These are phyloP conservation scores for Drosophila subsilvestris DNA, from an alignment of 2,888 invertebrate genomes.

Conservation along the genomic window DNA sequence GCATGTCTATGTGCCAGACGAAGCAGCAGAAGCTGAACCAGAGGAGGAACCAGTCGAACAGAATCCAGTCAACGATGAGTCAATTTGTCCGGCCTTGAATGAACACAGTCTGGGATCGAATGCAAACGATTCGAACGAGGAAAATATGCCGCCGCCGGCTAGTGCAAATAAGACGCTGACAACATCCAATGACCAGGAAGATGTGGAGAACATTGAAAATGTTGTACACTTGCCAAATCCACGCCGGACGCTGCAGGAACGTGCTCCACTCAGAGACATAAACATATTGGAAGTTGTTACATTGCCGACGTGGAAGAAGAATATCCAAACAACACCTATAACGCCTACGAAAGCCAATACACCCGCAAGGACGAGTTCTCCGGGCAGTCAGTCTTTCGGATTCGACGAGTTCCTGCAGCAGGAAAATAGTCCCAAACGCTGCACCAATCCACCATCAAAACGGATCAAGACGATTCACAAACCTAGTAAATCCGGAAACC, in stretches of 20 bases:
- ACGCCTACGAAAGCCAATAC: background rate
- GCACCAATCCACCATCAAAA: background rate
- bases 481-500: conserved; percentile 26
- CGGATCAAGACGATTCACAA: background rate
- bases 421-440: background rate
- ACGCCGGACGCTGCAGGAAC: conserved; percentile 61
- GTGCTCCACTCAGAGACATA: conserved; percentile 80
- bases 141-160: conserved; percentile 75
- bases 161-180: background rate
- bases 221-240: conserved; percentile 74
- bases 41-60: background rate
- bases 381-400: conserved; percentile 16
- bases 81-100: background rate
- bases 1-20: conserved; percentile 61
- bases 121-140: conserved; percentile 77
- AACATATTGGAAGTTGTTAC: conserved; percentile 79
- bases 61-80: conserved; percentile 1
- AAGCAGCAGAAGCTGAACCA: background rate
- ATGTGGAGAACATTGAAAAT: conserved; percentile 48
- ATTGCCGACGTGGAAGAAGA: conserved; percentile 73
- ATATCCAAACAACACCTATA: conserved; percentile 26
- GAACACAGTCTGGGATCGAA: conserved; percentile 3
- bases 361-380: background rate
- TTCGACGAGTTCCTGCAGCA: conserved; percentile 23
- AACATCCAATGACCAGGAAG: conserved; percentile 42